Conservation (phyloP, 1,140 invertebrate species). For the Limonius californicus region DNA sequence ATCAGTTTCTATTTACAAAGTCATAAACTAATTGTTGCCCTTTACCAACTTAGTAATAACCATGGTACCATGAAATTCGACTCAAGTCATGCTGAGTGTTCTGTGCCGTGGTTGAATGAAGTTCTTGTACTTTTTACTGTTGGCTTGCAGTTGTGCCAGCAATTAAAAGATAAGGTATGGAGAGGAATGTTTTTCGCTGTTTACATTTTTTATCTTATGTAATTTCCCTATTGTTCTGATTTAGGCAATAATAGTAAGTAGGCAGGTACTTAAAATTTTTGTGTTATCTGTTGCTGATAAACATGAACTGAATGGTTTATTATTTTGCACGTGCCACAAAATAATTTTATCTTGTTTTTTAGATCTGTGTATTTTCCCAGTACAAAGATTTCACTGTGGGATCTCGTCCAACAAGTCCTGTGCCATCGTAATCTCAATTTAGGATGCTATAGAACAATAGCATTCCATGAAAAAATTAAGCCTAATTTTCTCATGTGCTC, state of each 20-base stretch:
- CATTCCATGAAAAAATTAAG: background rate
- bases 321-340: too few relatives aligned
- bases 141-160: slow-evolving; percentile 68
- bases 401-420: slow-evolving; percentile 51
- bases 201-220: too few relatives aligned
- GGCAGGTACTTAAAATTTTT: too few relatives aligned
- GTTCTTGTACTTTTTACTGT: slow-evolving; percentile 89
- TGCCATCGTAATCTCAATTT: background rate
- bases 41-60: slow-evolving; percentile 85
- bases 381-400: slow-evolving; percentile 85
- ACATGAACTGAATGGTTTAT: too few relatives aligned
- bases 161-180: background rate
- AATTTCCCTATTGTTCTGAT: too few relatives aligned
- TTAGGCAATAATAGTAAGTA: too few relatives aligned
- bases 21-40: slow-evolving; percentile 90
- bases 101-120: slow-evolving; percentile 94
- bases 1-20: slow-evolving; percentile 97
- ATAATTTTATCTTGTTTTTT: slow-evolving; percentile 50
- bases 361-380: slow-evolving; percentile 88
- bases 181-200: too few relatives aligned
- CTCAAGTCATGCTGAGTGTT: slow-evolving; percentile 86
- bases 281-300: too few relatives aligned
- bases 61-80: slow-evolving; percentile 87
- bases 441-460: background rate
- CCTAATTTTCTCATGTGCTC: too few relatives aligned